A percentile compares a stretch with the other conserved stretches of the same genome.
phyloP scores from a whole-genome alignment of 2,113 vertebrate genomes.

The Prionailurus viverrinus region DNA sequence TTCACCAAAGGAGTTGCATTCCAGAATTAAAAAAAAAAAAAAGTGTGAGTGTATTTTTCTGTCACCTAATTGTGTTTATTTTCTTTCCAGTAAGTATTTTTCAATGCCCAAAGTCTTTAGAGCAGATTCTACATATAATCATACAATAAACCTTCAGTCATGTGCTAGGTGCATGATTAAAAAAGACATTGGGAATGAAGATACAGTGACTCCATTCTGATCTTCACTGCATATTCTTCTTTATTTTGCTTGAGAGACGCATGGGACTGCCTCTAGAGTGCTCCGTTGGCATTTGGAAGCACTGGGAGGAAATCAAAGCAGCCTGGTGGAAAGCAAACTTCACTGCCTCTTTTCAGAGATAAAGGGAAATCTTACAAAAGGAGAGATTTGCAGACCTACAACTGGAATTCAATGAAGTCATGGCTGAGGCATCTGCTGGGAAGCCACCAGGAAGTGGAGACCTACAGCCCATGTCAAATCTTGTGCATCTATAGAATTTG shows the following conservation, averaged over 20 bases:
- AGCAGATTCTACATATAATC: neutral
- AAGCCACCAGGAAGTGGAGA: conserved; percentile 71
- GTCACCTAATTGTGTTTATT: conserved; percentile 4
- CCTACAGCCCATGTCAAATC: conserved; percentile 55
- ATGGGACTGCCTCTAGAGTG: conserved; percentile 64
- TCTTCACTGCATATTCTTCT: conserved; percentile 58
- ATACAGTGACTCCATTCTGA: conserved; percentile 51
- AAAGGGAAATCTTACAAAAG: conserved; percentile 72
- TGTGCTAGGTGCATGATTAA: neutral
- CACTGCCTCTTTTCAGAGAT: conserved; percentile 66
- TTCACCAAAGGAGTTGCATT: neutral
- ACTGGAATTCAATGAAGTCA: conserved; percentile 73
- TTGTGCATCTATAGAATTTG: conserved; percentile 54
- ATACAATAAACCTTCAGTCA: neutral
- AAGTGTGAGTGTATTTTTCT: neutral
- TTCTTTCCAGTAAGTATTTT: conserved; percentile 1
- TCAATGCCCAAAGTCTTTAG: neutral
- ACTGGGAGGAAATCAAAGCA: conserved; percentile 78
- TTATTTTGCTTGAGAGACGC: conserved; percentile 67
- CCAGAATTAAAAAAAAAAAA: too few relatives aligned
- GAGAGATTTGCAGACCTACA: conserved; percentile 76
- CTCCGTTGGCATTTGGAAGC: conserved; percentile 47
- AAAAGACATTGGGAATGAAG: neutral
- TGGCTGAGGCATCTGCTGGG: conserved; percentile 62
- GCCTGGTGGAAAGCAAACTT: conserved; percentile 63